These are phyloP conservation scores for Erinaceus europaeus DNA, from an alignment of 2,113 vertebrate genomes.

Conservation along the genomic window DNA sequence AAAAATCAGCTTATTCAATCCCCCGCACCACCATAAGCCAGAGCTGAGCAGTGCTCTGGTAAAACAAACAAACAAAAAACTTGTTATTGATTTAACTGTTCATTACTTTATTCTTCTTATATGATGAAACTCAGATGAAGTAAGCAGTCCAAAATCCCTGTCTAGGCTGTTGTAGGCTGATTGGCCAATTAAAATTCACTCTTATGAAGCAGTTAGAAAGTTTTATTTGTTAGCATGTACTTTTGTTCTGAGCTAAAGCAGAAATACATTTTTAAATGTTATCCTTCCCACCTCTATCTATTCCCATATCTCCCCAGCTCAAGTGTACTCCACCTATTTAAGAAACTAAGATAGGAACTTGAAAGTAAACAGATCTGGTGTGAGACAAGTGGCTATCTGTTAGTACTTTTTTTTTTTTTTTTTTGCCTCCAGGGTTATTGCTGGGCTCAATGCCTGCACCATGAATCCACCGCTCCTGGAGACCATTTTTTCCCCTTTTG, in stretches of 20 bases:
- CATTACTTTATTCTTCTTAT: not conserved
- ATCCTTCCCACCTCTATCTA: not conserved
- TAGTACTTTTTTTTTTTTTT: not conserved
- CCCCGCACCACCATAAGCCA: no score
- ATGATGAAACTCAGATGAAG: not conserved
- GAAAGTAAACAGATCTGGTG: slow-evolving; percentile 37
- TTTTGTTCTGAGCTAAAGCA: not conserved
- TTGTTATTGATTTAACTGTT: not conserved
- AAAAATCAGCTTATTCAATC: not conserved
- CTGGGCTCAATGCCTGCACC: no score
- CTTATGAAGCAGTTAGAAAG: not conserved
- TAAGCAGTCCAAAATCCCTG: not conserved
- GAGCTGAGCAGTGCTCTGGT: no score
- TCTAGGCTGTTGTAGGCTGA: not conserved
- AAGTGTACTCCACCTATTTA: not conserved
- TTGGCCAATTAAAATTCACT: not conserved
- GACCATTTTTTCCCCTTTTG: no score
- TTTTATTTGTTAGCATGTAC: not conserved
- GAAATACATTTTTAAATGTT: not conserved
- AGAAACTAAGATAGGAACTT: slow-evolving; percentile 43
- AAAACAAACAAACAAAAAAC: no score
- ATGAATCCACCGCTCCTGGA: no score
- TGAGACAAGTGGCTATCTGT: not conserved
- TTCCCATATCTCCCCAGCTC: not conserved
- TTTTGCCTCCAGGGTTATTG: no score